Base-by-base conservation (phyloP, 2,888 invertebrate genomes). In the Miltochrista miniata region DNA sequence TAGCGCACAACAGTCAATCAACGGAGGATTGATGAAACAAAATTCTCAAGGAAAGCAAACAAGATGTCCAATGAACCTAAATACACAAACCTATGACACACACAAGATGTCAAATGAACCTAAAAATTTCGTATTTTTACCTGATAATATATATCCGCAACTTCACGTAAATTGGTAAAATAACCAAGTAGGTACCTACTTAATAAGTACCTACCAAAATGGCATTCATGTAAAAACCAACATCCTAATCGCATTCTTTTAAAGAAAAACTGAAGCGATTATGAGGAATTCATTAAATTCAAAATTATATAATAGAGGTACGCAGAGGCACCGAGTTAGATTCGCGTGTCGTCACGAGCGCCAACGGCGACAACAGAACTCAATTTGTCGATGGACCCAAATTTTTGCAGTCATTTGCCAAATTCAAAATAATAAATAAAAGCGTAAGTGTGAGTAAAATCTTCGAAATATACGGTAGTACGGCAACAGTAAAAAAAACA, bases 311-410 rank as follows among this genome's bases (percentile, higher is more conserved):
- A 67, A 72, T 76, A 76, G 70, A 73, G 71, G 61, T 75, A 73
- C 74, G 73, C 79, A 74, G 74, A 64, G 60, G 72, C 79, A 79
- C 61, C 71, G 67, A 68, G 69, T 76, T 71, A 72, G 68, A 73
- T 76, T 83, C 66, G 86, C 87, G 80, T 88, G 87, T 69, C 66
- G 71, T 79, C 87, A 85, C 85, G 87, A 77, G 51, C 74, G 77
- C 87, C 80, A 48, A 43, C 47, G 58, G 72, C 69, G 63, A 63
- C 67, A 59, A 11, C 52, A 58, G 40, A 58, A 44, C 56, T 59
- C 57, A 50, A 53, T 42, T 31, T 63, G 59, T 50, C 48, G 54
- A 59, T 55, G 62, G 56, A 52, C 58, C 56, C 50, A 59, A 57
- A 52, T 61, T 65, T 69, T 60, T 65, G 63, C 63, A 59, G 56